Evolutionary conservation across 2,113 vertebrate genomes (phyloP).

Genomic region (Halcyon malimbica): DNA sequence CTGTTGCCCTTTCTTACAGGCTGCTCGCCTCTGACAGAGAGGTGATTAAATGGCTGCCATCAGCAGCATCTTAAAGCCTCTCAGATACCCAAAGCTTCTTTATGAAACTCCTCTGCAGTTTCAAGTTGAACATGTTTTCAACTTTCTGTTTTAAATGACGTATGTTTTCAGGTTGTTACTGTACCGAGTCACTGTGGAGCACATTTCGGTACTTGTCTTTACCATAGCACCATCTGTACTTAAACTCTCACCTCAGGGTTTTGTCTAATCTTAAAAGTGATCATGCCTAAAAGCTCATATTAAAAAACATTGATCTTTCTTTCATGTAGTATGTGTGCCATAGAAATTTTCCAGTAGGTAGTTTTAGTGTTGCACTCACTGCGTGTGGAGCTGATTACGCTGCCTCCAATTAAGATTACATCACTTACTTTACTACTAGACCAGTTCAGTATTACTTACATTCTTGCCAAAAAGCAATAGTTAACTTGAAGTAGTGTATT

Average conservation of each 20-base stretch:
- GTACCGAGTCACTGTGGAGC: not conserved
- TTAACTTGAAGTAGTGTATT: not conserved
- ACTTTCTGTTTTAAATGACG: not conserved
- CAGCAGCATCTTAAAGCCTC: not conserved
- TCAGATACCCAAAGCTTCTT: not conserved
- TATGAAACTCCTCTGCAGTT: not conserved
- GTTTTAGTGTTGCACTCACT: not conserved
- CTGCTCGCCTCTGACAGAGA: not conserved
- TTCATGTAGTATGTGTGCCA: not conserved
- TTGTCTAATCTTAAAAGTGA: not conserved
- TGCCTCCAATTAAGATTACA: not conserved
- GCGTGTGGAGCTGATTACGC: not conserved
- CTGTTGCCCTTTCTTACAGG: not conserved
- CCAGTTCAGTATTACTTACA: not conserved
- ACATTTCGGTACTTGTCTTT: not conserved
- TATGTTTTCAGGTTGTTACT: not conserved
- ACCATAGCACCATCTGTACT: not conserved
- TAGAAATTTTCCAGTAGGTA: not conserved
- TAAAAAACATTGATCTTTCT: not conserved
- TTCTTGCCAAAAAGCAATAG: conserved; percentile 24
- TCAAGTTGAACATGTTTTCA: not conserved
- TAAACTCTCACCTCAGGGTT: not conserved
- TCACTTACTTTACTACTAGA: not conserved
- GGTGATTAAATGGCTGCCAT: not conserved
- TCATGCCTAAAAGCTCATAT: not conserved